phyloP scores from a whole-genome alignment of 1,140 invertebrate genomes.

The Caenorhabditis elegans region WBcel235 BX284604.4:9773001-9773500 shows the following conservation, averaged over 20 bases:
- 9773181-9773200: constrained; percentile 39
- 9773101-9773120: constrained; percentile 65
- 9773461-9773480: too few relatives aligned
- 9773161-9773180: constrained; percentile 39
- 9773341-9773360: constrained; percentile 38
- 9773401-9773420: not conserved
- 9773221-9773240: constrained; percentile 47
- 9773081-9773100: constrained; percentile 66
- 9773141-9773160: constrained; percentile 48
- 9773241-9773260: constrained; percentile 47
- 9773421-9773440: constrained; percentile 26
- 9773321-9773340: constrained; percentile 42
- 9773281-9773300: constrained; percentile 31
- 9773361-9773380: not conserved
- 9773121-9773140: constrained; percentile 42
- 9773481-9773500: too few relatives aligned
- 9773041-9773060: constrained; percentile 69
- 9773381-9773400: not conserved
- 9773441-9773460: not conserved
- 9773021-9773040: constrained; percentile 69
- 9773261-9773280: constrained; percentile 48
- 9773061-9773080: constrained; percentile 68
- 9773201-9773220: constrained; percentile 42
- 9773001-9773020: constrained; percentile 69
- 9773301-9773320: constrained; percentile 41